Conservation (phyloP, 2,113 vertebrate species). For the Hyperoodon ampullatus region DNA sequence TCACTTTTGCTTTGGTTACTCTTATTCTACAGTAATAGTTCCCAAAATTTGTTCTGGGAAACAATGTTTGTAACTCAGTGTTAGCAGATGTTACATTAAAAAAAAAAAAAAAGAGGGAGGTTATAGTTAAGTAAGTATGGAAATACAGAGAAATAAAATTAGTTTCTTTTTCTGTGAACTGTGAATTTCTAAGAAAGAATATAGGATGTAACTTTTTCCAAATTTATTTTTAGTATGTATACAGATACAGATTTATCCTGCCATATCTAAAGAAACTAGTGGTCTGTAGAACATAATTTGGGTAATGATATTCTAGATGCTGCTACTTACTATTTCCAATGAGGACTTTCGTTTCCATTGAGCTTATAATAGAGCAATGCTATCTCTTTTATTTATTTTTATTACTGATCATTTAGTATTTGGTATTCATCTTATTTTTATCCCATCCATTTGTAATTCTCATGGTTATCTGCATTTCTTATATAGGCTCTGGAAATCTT, state of each 20-base stretch:
- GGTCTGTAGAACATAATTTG: background rate
- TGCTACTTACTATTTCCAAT: background rate
- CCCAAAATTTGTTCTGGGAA: slow-evolving; percentile 16
- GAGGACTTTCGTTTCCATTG: background rate
- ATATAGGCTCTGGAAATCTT: background rate
- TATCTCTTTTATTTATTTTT: slow-evolving; percentile 19
- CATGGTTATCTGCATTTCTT: background rate
- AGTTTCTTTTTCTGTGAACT: slow-evolving; percentile 14
- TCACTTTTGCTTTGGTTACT: slow-evolving; percentile 29
- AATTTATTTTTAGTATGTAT: background rate
- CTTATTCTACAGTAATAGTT: background rate
- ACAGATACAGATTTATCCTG: slow-evolving; percentile 26
- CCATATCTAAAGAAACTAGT: background rate
- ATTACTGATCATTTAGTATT: slow-evolving; percentile 20
- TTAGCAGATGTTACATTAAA: background rate
- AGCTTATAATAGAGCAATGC: background rate
- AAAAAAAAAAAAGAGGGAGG: background rate
- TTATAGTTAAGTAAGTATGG: slow-evolving; percentile 16
- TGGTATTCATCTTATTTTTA: slow-evolving; percentile 16
- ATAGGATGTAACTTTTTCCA: background rate
- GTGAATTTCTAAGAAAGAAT: slow-evolving; percentile 25
- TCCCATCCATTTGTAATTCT: background rate
- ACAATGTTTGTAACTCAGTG: slow-evolving; percentile 1
- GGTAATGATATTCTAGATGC: background rate
- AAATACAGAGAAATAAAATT: slow-evolving; percentile 27